These are phyloP conservation scores for Bedellia somnulentella DNA, from an alignment of 2,888 invertebrate genomes.

Conservation along the genomic window DNA sequence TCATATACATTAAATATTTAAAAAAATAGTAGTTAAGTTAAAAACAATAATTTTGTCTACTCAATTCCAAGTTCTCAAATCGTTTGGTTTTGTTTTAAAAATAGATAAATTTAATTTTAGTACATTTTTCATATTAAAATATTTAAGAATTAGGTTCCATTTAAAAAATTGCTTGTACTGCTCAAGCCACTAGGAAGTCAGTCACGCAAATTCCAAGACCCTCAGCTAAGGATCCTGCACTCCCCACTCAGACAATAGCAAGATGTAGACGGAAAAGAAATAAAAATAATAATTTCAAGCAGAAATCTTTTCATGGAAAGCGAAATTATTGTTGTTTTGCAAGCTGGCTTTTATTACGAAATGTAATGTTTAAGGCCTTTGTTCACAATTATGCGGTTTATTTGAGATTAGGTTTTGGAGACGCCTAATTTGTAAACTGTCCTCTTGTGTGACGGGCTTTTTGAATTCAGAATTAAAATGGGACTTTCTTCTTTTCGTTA, in stretches of 20 bases:
- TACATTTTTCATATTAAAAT: no score
- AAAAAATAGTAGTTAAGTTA: no score
- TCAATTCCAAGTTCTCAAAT: no score
- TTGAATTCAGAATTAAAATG: no score
- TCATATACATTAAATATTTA: no score
- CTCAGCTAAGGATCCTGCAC: slow-evolving; percentile 54
- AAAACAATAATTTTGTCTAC: no score
- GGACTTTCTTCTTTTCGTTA: slow-evolving; percentile 1
- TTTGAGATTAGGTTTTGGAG: slow-evolving; percentile 25
- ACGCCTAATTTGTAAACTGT: slow-evolving; percentile 3
- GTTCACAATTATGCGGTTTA: slow-evolving; percentile 58
- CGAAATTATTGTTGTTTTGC: slow-evolving; percentile 61
- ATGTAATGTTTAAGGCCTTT: slow-evolving; percentile 58
- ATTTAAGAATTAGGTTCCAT: no score
- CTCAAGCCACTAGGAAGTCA: slow-evolving; percentile 23
- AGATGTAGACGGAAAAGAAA: slow-evolving; percentile 49
- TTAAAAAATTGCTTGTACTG: no score
- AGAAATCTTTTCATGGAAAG: slow-evolving; percentile 59
- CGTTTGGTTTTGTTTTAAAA: no score
- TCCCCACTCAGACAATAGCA: slow-evolving; percentile 62
- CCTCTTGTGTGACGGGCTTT: no score
- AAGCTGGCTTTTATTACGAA: slow-evolving; percentile 58
- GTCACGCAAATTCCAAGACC: slow-evolving; percentile 46
- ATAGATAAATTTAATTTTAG: no score
- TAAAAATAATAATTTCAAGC: slow-evolving; percentile 61